Base-by-base conservation (phyloP, 2,888 invertebrate species). In the Cataglyphis rosenhaueri region DNA sequence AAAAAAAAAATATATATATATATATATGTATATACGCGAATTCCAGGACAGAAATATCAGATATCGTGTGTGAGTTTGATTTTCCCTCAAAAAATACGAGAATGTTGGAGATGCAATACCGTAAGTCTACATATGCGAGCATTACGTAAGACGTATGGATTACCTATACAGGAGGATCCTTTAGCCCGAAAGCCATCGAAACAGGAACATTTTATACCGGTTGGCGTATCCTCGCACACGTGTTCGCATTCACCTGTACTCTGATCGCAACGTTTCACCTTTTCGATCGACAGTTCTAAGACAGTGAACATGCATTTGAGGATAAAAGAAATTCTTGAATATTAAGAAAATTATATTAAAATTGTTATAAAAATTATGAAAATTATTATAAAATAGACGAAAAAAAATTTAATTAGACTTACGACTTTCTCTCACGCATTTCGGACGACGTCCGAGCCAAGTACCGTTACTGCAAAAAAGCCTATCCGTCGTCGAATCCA, bases 371-470 rank as follows among this genome's bases (percentile, higher is more conserved):
- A 35, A 35, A 35, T 35, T 35, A 35, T 35, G 6, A 35, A 6
- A 35, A 35, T 35, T 48, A 32, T n/a, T 41, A 59, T 18, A 55
- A n/a, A 1, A 8, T 35, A 15, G 35, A 15, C 9, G n/a, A n/a
- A 25, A 32, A 21, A 15, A 9, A 18, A 44, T 61, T 61, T 18
- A 29, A 32, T 48, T 15, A n/a, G 55, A 85, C 91, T 92, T 83
- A 92, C 93, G 87, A 66, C 62, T 82, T 41, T 88, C 75, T 48
- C 83, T 85, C 41, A 87, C 83, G 90, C 96, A 96, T 76, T 94
- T 94, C 29, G 96, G 96, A 85, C 94, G 91, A 64, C 95, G 94
- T 10, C 96, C 96, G 83, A 96, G 93, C 96, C 96, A 96, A 87
- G 94, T 94, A 66, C 95, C 94, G 79, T 94, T 92, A 88, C 96